These are phyloP conservation scores for Limnothrissa miodon DNA, from an alignment of 2,113 vertebrate species.

Conservation along the genomic window DNA sequence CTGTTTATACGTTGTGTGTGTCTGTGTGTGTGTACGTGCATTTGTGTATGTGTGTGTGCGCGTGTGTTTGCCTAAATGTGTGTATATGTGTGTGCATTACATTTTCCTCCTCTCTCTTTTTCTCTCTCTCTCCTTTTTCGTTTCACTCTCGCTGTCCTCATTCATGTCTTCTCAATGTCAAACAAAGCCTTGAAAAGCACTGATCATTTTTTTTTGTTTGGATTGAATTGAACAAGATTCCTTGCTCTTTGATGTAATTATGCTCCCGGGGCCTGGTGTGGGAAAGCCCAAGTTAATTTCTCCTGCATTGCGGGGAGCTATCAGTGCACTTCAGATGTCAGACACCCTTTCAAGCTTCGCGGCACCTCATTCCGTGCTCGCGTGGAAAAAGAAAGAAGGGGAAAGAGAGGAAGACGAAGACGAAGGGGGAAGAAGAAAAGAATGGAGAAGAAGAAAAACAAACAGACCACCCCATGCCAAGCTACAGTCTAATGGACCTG, in stretches of 20 bases:
- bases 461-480: slow-evolving; percentile 46
- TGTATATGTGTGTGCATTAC: neutral
- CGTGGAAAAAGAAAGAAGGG: slow-evolving; percentile 19
- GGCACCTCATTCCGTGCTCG: slow-evolving; percentile 66
- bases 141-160: slow-evolving; percentile 61
- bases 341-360: slow-evolving; percentile 67
- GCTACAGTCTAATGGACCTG: slow-evolving; percentile 59
- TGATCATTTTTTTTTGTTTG: slow-evolving; percentile 78
- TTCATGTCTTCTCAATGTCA: slow-evolving; percentile 80
- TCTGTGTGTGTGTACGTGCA: slow-evolving; percentile 48
- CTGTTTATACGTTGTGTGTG: neutral
- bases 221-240: slow-evolving; percentile 82
- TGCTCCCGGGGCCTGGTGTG: slow-evolving; percentile 79
- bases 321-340: slow-evolving; percentile 70
- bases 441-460: slow-evolving; percentile 53
- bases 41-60: neutral
- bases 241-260: slow-evolving; percentile 89
- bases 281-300: slow-evolving; percentile 79
- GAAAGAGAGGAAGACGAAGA: neutral
- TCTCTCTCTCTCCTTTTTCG: neutral
- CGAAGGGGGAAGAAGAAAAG: neutral
- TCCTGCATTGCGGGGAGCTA: slow-evolving; percentile 67
- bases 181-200: slow-evolving; percentile 80
- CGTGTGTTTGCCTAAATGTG: neutral
- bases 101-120: slow-evolving; percentile 4